A percentile compares a stretch with the other conserved stretches of the same genome.
These are phyloP conservation scores for Masticophis lateralis DNA, from an alignment of 2,797 vertebrate genomes.

Conservation along the genomic window DNA sequence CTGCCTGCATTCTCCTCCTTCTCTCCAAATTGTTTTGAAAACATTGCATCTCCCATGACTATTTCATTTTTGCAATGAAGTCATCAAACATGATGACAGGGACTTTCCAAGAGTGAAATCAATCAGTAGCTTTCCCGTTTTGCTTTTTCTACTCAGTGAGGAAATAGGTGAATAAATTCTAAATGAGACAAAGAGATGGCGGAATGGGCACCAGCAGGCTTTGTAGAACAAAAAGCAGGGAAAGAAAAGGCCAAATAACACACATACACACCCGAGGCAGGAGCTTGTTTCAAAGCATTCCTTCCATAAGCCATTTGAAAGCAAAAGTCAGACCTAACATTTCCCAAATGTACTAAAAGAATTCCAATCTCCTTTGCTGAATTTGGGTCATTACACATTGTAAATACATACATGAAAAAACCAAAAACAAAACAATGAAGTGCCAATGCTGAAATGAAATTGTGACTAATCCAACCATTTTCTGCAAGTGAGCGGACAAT, in stretches of 20 bases:
- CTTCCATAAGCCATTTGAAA: neutral
- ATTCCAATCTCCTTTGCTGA: neutral
- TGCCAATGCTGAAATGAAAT: neutral
- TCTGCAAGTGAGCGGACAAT: neutral
- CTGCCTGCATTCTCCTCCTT: constrained; percentile 56
- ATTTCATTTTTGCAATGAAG: constrained; percentile 70
- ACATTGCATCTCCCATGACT: constrained; percentile 67
- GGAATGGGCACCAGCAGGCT: neutral
- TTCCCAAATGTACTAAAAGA: neutral
- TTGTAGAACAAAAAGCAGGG: neutral
- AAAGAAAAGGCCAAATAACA: constrained; percentile 24
- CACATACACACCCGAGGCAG: neutral
- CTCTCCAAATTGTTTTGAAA: constrained; percentile 71
- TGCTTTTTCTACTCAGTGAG: constrained; percentile 43
- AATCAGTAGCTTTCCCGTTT: constrained; percentile 62
- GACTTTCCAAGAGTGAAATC: constrained; percentile 62
- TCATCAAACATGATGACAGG: constrained; percentile 72
- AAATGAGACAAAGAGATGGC: constrained; percentile 40
- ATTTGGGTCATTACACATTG: neutral
- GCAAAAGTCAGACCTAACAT: neutral
- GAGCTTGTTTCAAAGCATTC: neutral
- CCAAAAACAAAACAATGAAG: neutral
- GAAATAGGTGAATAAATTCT: constrained; percentile 66
- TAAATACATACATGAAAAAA: neutral
- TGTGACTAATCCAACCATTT: neutral